Evolutionary conservation across 1,140 invertebrate genomes (phyloP), one percentile per base, ranked within the genome.

Genomic region (Lethrus apterus): DNA sequence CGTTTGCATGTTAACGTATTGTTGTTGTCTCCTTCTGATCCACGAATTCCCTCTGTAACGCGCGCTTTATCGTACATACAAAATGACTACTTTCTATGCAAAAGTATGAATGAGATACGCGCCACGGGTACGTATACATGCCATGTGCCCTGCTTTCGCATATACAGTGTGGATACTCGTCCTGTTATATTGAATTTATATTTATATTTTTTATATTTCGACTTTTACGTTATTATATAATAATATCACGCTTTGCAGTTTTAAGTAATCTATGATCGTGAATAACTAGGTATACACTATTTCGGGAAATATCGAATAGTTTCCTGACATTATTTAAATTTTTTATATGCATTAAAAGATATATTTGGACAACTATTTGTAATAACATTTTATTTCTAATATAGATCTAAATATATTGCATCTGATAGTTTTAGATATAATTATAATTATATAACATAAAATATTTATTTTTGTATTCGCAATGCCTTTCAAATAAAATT

Each of bases 41-140:
- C 38, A 48, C 46, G 40, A 23, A 21, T 18, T 32, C 34, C 29
- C 34, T 56, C 54, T 60, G 53, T 57, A 55, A 46, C 55, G 55
- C 55, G 44, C 46, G 51, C 60, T 64, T 64, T 65, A 60, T 68
- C 66, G 66, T 71, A 64, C 65, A 67, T 66, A 66, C 63, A 55
- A 67, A 67, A 66, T 65, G 63, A 63, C 62, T 65, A 65, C 63
- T 67, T 67, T 65, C 65, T 65, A 67, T 67, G 63, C 65, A 64
- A 66, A 66, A 66, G 65, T 67, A 67, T 67, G 65, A 67, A 67
- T 67, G 65, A 64, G 63, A 65, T 64, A 65, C 62, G 61, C 59
- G 57, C 49, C 56, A 55, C 55, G 59, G 57, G 59, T 64, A 61
- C 58, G 57, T 62, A 62, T 60, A 59, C 57, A 61, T 47, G 53